These are phyloP conservation scores for Lottia gigantea DNA, from an alignment of 2,888 invertebrate species.

Conservation along the genomic window DNA sequence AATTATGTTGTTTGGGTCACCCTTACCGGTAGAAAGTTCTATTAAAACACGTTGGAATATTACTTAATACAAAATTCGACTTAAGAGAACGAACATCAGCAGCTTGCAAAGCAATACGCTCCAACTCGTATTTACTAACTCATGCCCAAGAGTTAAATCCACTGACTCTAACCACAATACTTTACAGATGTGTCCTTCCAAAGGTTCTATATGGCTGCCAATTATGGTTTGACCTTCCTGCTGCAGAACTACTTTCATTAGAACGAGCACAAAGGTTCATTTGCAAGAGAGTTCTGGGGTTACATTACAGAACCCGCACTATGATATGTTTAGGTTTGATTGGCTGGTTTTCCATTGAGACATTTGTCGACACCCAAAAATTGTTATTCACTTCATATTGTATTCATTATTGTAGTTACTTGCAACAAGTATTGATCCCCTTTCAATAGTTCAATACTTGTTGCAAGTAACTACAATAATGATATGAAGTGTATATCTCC, in stretches of 20 bases:
- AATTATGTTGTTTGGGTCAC: background rate
- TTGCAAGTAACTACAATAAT: too few species aligned
- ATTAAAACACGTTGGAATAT: slow-evolving; percentile 10
- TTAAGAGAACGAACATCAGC: background rate
- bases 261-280: background rate
- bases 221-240: slow-evolving; percentile 10
- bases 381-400: too few species aligned
- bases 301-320: slow-evolving; percentile 10
- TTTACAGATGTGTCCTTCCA: background rate
- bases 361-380: background rate
- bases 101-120: background rate
- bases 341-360: slow-evolving; percentile 7
- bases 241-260: background rate
- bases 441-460: too few species aligned
- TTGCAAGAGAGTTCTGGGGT: background rate
- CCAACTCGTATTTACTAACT: background rate
- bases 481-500: too few species aligned
- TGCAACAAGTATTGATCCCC: too few species aligned
- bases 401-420: too few species aligned
- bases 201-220: slow-evolving; percentile 13
- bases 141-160: background rate
- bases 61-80: background rate
- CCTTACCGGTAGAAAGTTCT: background rate
- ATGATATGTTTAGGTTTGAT: background rate
- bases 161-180: background rate